Percentiles rank a stretch among this genome's conserved stretches.
phyloP scores from a whole-genome alignment of 2,888 invertebrate species.

The Synanthedon myopaeformis region DNA sequence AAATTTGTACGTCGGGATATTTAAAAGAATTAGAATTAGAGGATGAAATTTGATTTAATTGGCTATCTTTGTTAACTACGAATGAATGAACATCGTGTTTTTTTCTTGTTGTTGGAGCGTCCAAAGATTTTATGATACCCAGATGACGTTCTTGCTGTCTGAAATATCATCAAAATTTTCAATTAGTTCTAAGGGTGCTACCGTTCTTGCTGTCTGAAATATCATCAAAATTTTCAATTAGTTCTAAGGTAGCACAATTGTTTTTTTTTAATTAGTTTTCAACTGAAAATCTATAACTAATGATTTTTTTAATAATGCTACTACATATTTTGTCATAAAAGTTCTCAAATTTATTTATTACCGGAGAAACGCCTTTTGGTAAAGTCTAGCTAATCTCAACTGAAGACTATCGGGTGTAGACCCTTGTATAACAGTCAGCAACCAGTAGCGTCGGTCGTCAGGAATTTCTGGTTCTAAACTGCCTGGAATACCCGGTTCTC shows the following conservation, averaged over 20 bases:
- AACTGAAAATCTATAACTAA: not conserved
- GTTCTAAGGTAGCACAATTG: not conserved
- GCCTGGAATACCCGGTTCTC: conserved; percentile 47
- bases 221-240: not conserved
- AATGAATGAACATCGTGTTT: conserved; percentile 65
- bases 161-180: conserved; percentile 14
- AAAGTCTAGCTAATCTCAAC: conserved; percentile 79
- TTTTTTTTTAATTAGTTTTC: too few relatives aligned
- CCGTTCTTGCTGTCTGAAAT: conserved; percentile 81
- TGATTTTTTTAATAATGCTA: too few relatives aligned
- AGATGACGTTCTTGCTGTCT: conserved; percentile 86
- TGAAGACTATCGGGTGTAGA: conserved; percentile 75
- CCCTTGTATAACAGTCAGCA: conserved; percentile 79
- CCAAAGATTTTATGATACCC: conserved; percentile 73
- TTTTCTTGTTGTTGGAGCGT: conserved; percentile 51
- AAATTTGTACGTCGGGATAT: conserved; percentile 39
- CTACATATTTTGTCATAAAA: too few relatives aligned
- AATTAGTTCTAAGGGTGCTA: not conserved
- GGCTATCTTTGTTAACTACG: conserved; percentile 42
- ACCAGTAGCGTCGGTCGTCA: conserved; percentile 82
- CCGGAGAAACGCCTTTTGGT: conserved; percentile 85
- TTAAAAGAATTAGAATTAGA: conserved; percentile 32
- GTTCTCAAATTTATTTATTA: conserved; percentile 20
- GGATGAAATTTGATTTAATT: conserved; percentile 21
- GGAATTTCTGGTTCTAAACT: conserved; percentile 66